Evolutionary conservation across 2,888 invertebrate genomes (phyloP), one percentile per base, ranked within the genome.

Genomic region (Hirtodrosophila duncani): DNA sequence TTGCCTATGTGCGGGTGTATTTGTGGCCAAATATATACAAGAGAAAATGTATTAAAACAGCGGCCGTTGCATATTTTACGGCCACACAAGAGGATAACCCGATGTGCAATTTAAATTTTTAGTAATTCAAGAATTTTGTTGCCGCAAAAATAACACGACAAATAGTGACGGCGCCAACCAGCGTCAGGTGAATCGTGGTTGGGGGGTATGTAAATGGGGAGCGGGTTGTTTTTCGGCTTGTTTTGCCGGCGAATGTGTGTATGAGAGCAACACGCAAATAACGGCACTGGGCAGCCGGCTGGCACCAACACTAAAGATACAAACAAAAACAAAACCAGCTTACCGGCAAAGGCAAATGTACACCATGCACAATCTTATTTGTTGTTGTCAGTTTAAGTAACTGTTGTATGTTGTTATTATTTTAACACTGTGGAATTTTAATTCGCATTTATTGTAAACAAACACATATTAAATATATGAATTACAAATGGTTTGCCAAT

Each of bases 281-380:
- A 69, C 50, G 39, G 17, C 49, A 63, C 27, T 51, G n/a, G n/a
- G n/a, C n/a, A n/a, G n/a, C n/a, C 46, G 42, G 43, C 39, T 72
- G 75, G 77, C 75, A 75, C 51, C 75, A 68, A 77, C 71, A 77
- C 77, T 72, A 52, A 75, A 75, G 43, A 51, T 59, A 48, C 53
- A 31, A 26, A n/a, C n/a, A n/a, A n/a, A n/a, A n/a, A n/a, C n/a
- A n/a, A 18, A 38, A 24, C 27, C 18, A 21, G 50, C 39, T 57
- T 49, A 58, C 66, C 50, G 39, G 17, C 49, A 63, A 27, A 49
- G 9, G 14, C 24, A 41, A 20, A 24, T 16, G 16, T 18, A 24
- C 31, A 31, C 18, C 14, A 3, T 17, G 14, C 10, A 31, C 33
- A 20, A 34, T 13, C 13, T 20, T 26, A 21, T 26, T 11, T n/a